Evolutionary conservation across 2,113 vertebrate species (phyloP).

Genomic region (Procavia capensis): DNA sequence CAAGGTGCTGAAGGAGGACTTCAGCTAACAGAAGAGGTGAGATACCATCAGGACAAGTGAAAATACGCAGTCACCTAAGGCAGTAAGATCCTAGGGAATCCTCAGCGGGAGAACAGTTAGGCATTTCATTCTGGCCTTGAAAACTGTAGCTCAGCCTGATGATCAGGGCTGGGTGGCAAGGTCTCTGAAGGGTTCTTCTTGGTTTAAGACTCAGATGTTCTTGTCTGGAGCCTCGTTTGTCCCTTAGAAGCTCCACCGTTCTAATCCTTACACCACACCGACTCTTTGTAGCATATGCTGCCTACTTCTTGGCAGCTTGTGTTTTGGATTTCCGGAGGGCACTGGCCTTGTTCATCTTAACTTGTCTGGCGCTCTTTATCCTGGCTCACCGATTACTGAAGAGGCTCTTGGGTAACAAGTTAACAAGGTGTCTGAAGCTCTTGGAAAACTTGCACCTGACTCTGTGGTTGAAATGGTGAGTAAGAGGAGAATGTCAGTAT

Average conservation of each 20-base stretch:
- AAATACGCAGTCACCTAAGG: not conserved
- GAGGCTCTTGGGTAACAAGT: conserved; percentile 86
- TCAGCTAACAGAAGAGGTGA: not conserved
- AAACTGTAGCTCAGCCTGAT: not conserved
- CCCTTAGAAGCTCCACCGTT: not conserved
- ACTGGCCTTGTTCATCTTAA: conserved; percentile 92
- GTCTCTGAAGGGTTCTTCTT: not conserved
- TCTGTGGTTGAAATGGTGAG: conserved; percentile 93
- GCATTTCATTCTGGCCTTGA: not conserved
- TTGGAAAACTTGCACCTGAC: conserved; percentile 81
- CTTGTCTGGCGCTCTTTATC: conserved; percentile 86
- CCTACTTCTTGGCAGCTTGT: conserved; percentile 94
- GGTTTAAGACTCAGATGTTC: not conserved
- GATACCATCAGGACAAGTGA: not conserved
- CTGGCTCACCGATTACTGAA: conserved; percentile 86
- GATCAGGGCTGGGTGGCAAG: not conserved
- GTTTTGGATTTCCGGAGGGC: conserved; percentile 92
- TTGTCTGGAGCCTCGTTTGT: not conserved
- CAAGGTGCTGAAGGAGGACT: not conserved
- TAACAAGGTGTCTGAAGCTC: conserved; percentile 86
- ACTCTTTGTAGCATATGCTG: conserved; percentile 89
- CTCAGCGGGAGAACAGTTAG: not conserved
- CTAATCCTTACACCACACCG: not conserved
- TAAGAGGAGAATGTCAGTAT: conserved; percentile 6
- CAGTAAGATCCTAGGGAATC: not conserved